Conservation (phyloP, 2,888 invertebrate species). For the Rambutsinella grinnellia region DNA sequence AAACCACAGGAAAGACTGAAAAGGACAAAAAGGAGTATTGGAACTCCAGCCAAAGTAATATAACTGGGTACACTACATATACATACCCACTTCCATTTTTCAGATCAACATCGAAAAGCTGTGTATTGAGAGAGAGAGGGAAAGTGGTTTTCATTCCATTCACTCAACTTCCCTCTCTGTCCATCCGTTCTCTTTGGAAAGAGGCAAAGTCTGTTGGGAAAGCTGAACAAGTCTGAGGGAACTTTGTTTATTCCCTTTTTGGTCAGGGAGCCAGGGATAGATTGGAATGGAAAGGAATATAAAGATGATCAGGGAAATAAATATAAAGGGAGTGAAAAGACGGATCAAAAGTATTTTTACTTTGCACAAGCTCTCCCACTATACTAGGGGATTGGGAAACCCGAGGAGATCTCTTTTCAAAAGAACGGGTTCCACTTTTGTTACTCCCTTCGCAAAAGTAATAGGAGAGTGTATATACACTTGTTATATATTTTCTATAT, state of each 20-base stretch:
- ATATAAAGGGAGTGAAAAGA: conserved; percentile 21
- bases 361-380: conserved; percentile 4
- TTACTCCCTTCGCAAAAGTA: neutral
- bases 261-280: neutral
- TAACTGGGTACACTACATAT: neutral
- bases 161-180: neutral
- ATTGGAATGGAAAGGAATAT: neutral
- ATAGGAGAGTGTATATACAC: too few relatives aligned
- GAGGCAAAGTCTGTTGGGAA: neutral
- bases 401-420: neutral
- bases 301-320: neutral
- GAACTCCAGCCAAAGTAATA: neutral
- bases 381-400: neutral
- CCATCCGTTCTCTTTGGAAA: neutral
- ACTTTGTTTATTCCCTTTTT: neutral
- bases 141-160: neutral
- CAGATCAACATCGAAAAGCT: neutral
- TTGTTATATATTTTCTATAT: too few relatives aligned
- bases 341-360: conserved; percentile 42
- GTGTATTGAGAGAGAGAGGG: neutral
- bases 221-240: neutral
- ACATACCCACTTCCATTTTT: neutral
- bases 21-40: neutral
- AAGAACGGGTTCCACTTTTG: neutral
- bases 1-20: neutral